Evolutionary conservation across 2,888 invertebrate genomes (phyloP).

Genomic region (Conistra vaccinii): DNA sequence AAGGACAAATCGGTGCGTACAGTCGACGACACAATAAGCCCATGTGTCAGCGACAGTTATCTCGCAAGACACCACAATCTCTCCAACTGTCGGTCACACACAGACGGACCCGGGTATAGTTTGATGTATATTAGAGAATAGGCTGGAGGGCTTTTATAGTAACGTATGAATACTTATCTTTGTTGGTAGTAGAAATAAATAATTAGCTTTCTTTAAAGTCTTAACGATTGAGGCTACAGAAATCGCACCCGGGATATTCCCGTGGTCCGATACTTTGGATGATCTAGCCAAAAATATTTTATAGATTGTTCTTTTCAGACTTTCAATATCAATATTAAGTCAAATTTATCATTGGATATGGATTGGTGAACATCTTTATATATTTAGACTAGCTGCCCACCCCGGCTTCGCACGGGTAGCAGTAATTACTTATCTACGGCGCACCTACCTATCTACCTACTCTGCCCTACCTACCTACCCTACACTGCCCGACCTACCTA

Average conservation of each 20-base stretch:
- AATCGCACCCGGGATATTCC: neutral
- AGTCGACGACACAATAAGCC: slow-evolving; percentile 64
- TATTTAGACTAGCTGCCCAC: too few relatives aligned
- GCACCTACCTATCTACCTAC: too few relatives aligned
- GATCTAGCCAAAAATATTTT: too few relatives aligned
- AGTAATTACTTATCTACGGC: too few relatives aligned
- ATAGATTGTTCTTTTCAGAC: neutral
- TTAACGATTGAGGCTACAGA: neutral
- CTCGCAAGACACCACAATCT: slow-evolving; percentile 68
- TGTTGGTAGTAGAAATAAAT: neutral
- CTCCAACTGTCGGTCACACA: slow-evolving; percentile 63
- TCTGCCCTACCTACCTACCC: too few relatives aligned
- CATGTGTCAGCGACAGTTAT: slow-evolving; percentile 65
- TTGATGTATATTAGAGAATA: slow-evolving; percentile 36
- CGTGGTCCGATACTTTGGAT: neutral
- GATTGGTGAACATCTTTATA: neutral
- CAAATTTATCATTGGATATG: neutral
- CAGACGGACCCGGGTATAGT: slow-evolving; percentile 52
- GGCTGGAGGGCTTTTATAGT: slow-evolving; percentile 19
- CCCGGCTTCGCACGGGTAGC: too few relatives aligned
- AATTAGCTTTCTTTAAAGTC: neutral
- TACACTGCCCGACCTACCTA: too few relatives aligned
- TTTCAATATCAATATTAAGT: neutral
- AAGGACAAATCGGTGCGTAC: slow-evolving; percentile 50
- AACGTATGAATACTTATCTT: slow-evolving; percentile 20